Conservation (phyloP, 53 echinoderm and acorn worm genomes). For the Zoroaster sp. region DNA sequence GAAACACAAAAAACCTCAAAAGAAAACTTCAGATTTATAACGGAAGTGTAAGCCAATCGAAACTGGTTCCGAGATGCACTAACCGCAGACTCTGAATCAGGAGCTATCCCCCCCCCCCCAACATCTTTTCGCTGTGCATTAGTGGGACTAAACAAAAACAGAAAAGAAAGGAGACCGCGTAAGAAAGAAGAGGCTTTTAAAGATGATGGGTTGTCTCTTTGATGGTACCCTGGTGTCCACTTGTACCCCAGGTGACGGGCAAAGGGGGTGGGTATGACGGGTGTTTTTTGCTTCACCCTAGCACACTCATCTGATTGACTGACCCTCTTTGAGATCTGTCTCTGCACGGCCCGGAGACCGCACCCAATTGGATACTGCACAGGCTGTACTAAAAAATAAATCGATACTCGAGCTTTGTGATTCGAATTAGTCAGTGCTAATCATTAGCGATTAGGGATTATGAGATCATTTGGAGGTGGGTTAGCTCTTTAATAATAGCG, state of each 20-base stretch:
- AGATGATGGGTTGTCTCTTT: background rate
- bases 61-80: background rate
- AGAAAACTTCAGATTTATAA: too few relatives aligned
- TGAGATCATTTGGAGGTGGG: background rate
- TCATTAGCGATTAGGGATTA: slow-evolving; percentile 2
- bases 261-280: background rate
- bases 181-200: background rate
- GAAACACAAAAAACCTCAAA: too few relatives aligned
- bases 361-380: too few relatives aligned
- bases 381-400: too few relatives aligned
- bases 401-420: slow-evolving; percentile 18
- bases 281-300: too few relatives aligned
- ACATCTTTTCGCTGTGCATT: background rate
- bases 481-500: background rate
- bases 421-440: background rate
- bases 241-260: slow-evolving; percentile 31
- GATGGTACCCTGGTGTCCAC: slow-evolving; percentile 43
- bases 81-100: background rate
- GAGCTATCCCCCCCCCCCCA: background rate
- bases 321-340: too few relatives aligned
- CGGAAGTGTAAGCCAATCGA: too few relatives aligned
- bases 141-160: background rate
- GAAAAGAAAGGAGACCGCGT: background rate
- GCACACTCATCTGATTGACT: too few relatives aligned
- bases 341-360: background rate